Base-by-base conservation (phyloP, 30 jellyfish, hydroid and myxozoan species). In the Sanderia malayensis region DNA sequence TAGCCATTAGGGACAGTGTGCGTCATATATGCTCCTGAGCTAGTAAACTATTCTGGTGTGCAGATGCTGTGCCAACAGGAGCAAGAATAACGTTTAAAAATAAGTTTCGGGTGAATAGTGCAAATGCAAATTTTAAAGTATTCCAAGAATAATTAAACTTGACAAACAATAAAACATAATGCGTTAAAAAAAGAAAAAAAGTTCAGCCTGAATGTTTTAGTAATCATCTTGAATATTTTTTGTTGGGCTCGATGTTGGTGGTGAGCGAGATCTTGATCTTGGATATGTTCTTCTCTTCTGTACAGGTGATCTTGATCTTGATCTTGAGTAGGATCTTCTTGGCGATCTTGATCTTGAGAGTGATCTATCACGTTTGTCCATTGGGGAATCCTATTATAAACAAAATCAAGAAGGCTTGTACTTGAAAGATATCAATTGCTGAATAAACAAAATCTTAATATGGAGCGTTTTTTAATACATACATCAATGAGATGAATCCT, bases 401-500 rank as follows among this genome's bases (percentile, higher is more conserved):
- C n/a, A n/a, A n/a, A n/a, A n/a, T n/a, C n/a, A n/a, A n/a, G n/a
- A n/a, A n/a, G n/a, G n/a, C n/a, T n/a, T n/a, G n/a, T n/a, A n/a
- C n/a, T n/a, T n/a, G n/a, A 0, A 26, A 11, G 25, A 11, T 65
- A 17, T 13, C 77, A n/a, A 10, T n/a, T 10, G n/a, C 11, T 45
- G 58, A 45, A 45, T 27, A 24, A 11, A 15, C 7, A 55, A 9
- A 55, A 55, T 21, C 19, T 55, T 21, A 55, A 8, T 55, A 11
- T 7, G 7, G 68, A 9, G 68, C 11, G 7, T 60, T 46, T 13
- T 60, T 29, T 15, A 60, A 63, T 4, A 61, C 98, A 69, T 90
- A 90, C 98, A 90, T 90, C 96, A 30, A 90, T 76, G 44, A 78
- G 91, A 27, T 69, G 93, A 33, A 90, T 70, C 37, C 96, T 67